These are phyloP conservation scores for Jordanella pulchra DNA, from an alignment of 2,797 vertebrate species.

Conservation along the genomic window DNA sequence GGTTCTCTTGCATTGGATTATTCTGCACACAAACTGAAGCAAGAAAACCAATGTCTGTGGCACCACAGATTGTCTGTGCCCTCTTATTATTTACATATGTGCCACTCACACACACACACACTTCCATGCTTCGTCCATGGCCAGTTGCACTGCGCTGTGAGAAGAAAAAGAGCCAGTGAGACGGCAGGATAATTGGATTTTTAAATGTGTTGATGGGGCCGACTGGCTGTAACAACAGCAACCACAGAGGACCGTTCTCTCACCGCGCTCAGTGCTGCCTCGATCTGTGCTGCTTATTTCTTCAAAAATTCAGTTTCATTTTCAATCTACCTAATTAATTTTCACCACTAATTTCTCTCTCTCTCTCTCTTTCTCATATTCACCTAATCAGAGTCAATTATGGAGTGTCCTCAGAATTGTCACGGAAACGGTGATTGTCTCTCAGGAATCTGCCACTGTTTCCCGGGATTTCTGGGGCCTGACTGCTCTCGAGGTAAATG, in stretches of 20 bases:
- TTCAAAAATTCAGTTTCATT: constrained; percentile 38
- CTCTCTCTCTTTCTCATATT: constrained; percentile 5
- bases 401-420: constrained; percentile 98
- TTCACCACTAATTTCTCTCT: constrained; percentile 24
- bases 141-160: background rate
- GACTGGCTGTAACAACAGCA: constrained; percentile 59
- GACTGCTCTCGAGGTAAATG: constrained; percentile 95
- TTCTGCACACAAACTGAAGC: background rate
- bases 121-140: background rate
- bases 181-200: constrained; percentile 65
- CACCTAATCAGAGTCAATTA: constrained; percentile 87
- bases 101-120: background rate
- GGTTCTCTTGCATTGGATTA: background rate
- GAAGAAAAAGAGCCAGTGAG: constrained; percentile 3
- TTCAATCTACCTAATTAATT: constrained; percentile 63
- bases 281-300: constrained; percentile 13
- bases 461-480: constrained; percentile 94
- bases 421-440: constrained; percentile 98
- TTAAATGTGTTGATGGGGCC: constrained; percentile 72
- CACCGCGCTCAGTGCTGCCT: constrained; percentile 10
- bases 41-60: background rate
- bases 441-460: constrained; percentile 98
- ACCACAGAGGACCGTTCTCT: constrained; percentile 30
- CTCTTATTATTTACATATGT: background rate
- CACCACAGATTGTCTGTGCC: background rate